Percentiles rank a stretch among this genome's conserved stretches.
Evolutionary conservation across 2,888 invertebrate species (phyloP).

Genomic region (Luffia ferchaultella): DNA sequence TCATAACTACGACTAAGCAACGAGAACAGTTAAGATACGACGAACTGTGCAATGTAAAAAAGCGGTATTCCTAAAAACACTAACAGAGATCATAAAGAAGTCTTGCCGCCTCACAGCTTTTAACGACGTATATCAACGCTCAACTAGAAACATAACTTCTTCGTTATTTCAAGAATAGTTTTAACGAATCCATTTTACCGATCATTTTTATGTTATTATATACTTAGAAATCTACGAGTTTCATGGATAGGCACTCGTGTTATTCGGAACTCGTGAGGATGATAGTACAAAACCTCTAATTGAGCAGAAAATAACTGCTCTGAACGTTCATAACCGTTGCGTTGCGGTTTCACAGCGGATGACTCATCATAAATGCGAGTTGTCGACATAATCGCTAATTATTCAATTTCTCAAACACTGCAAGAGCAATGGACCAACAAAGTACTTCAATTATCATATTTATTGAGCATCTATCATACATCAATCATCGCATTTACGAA

Average conservation of each 20-base stretch:
- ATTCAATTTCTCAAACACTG: conserved; percentile 32
- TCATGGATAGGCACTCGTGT: no score
- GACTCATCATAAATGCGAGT: conserved; percentile 21
- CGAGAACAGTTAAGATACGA: neutral
- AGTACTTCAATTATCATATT: conserved; percentile 9
- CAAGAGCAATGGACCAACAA: conserved; percentile 21
- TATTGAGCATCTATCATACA: no score
- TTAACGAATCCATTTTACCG: no score
- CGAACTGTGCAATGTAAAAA: neutral
- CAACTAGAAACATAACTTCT: neutral
- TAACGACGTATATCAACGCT: neutral
- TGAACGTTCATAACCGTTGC: conserved; percentile 14
- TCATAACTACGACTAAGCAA: no score
- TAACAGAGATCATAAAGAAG: neutral
- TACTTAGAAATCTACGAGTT: no score
- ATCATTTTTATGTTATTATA: no score
- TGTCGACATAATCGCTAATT: conserved; percentile 21
- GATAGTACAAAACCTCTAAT: no score
- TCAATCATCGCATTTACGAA: no score
- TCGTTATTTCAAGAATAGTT: neutral
- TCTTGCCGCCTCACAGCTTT: conserved; percentile 2
- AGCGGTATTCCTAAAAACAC: neutral
- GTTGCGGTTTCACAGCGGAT: conserved; percentile 23
- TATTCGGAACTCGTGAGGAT: no score
- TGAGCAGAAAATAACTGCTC: conserved; percentile 25